phyloP scores from a whole-genome alignment of 1,140 invertebrate species.

The Trichonephila clavipes region DNA sequence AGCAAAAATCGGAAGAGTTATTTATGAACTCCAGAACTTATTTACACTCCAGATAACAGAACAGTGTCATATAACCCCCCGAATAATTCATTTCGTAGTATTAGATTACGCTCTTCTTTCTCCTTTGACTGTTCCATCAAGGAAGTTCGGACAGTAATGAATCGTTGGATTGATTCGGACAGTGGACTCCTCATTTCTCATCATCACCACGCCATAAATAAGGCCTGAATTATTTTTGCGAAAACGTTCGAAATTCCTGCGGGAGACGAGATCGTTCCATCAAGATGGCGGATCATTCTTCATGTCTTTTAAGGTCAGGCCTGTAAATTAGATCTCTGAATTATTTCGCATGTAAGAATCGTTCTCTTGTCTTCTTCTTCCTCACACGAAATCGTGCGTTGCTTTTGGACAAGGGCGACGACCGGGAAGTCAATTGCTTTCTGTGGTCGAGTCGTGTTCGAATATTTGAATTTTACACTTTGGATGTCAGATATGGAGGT shows the following conservation, averaged over 20 bases:
- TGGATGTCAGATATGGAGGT: neutral
- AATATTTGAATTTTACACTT: neutral
- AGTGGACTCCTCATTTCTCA: constrained; percentile 18
- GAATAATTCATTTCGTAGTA: neutral
- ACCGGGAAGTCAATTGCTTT: constrained; percentile 32
- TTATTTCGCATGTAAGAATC: constrained; percentile 45
- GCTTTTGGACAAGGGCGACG: constrained; percentile 33
- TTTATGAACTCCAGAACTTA: constrained; percentile 37
- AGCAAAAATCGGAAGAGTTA: constrained; percentile 40
- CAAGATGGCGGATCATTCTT: neutral
- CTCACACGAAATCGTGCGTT: constrained; percentile 34
- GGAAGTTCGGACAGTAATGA: constrained; percentile 17
- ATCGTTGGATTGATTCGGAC: constrained; percentile 22
- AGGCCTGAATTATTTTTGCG: neutral
- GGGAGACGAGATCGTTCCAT: neutral
- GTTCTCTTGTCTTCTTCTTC: constrained; percentile 18
- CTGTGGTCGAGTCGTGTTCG: neutral
- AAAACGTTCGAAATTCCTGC: constrained; percentile 19
- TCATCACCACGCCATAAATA: constrained; percentile 44
- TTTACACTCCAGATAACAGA: constrained; percentile 43
- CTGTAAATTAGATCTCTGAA: constrained; percentile 12
- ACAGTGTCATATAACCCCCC: constrained; percentile 32
- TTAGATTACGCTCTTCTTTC: neutral
- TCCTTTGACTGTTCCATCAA: constrained; percentile 4
- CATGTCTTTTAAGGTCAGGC: constrained; percentile 36